Base-by-base conservation (phyloP, 2,888 invertebrate species). In the Petrophora chlorosata region DNA sequence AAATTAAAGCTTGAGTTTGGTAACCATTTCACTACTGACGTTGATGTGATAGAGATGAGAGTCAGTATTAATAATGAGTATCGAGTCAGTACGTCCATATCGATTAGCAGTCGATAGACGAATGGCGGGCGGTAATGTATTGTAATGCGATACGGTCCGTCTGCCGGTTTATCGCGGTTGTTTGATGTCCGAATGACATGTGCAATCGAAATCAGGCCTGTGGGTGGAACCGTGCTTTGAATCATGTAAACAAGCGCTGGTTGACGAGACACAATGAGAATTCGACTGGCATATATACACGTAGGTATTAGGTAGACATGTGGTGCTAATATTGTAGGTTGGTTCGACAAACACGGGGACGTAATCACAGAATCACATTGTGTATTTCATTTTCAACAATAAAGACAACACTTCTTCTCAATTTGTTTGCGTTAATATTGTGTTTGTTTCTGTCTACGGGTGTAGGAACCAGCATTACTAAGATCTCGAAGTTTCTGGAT, bases 121-220 rank as follows among this genome's bases (percentile, higher is more conserved):
- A 58, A 58, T 62, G 63, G 61, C 14, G 38, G 15, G 26, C 13
- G 39, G 53, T 58, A 61, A 58, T 61, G 50, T 58, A 58, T 56
- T 65, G 84, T 79, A 82, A 85, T 77, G 67, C 63, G 79, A 84
- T 79, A 76, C 74, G 70, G 78, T 78, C 81, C 78, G 82, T 66
- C 65, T 62, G 61, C 72, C 70, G 68, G 67, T 78, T 80, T 81
- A 65, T 58, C 53, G 62, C 57, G 36, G 57, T 59, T 68, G 67
- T 61, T 69, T 67, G 65, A 67, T 65, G 61, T 76, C 50, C 61
- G 61, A n/a, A n/a, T 70, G 73, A 67, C 71, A 68, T 65, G 72
- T 61, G 64, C 69, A 73, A 74, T 73, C 68, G 63, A 56, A 66
- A 59, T 63, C 58, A 56, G 60, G 52, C 54, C 50, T 54, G 61